phyloP scores from a whole-genome alignment of 2,888 invertebrate species.

The Pollenia angustigena region DNA sequence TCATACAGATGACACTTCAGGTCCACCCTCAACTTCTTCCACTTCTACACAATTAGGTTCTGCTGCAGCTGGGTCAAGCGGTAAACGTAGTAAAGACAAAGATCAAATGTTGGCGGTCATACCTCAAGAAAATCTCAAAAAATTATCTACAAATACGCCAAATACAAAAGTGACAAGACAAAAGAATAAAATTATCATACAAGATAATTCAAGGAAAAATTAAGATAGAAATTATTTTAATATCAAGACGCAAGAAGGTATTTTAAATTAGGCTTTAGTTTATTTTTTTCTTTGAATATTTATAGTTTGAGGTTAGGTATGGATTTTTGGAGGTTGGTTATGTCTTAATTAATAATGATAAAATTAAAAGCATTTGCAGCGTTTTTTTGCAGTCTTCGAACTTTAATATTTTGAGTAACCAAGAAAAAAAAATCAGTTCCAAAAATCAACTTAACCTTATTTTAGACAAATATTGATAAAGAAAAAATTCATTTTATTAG shows the following conservation, averaged over 20 bases:
- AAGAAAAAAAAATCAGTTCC: no score
- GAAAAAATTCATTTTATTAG: not conserved
- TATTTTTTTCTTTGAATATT: not conserved
- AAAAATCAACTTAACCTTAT: no score
- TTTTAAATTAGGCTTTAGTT: not conserved
- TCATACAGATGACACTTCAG: slow-evolving; percentile 75
- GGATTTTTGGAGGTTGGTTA: not conserved
- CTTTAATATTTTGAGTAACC: no score
- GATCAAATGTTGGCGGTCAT: slow-evolving; percentile 81
- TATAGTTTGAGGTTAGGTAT: not conserved
- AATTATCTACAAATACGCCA: slow-evolving; percentile 87
- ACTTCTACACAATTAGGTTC: slow-evolving; percentile 42
- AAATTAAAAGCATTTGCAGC: no score
- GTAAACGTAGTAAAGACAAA: slow-evolving; percentile 54
- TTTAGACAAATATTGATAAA: not conserved
- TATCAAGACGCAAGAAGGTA: slow-evolving; percentile 8
- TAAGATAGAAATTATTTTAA: slow-evolving; percentile 71
- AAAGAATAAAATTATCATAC: slow-evolving; percentile 92
- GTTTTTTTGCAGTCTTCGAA: no score
- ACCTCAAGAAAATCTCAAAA: slow-evolving; percentile 88
- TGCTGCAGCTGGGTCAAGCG: slow-evolving; percentile 20
- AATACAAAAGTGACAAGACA: slow-evolving; percentile 92
- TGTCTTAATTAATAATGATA: no score
- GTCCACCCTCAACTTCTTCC: slow-evolving; percentile 50
- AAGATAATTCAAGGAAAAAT: slow-evolving; percentile 84